A percentile compares a stretch with the other conserved stretches of the same genome.
These are phyloP conservation scores for Moxostoma hubbsi DNA, from an alignment of 2,797 vertebrate genomes.

Conservation along the genomic window DNA sequence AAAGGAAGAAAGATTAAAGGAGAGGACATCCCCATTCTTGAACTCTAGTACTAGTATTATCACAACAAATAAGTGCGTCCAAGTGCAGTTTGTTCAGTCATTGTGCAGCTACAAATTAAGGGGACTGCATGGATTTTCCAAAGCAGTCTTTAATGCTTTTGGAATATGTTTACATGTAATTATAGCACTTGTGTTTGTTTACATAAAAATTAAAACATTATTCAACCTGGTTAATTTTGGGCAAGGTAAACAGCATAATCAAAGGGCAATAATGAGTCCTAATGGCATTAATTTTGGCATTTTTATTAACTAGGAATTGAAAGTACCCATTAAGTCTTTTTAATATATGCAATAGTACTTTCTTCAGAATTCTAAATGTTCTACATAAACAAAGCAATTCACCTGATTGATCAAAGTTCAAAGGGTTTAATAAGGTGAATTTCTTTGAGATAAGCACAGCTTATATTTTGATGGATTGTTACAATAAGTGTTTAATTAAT, in stretches of 20 bases:
- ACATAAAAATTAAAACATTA: too few species aligned
- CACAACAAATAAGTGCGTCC: not conserved
- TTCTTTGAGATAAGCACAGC: not conserved
- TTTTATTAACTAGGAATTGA: too few species aligned
- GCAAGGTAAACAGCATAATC: too few species aligned
- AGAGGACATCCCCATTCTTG: slow-evolving; percentile 15
- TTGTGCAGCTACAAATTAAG: not conserved
- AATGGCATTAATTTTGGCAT: too few species aligned
- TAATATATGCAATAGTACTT: not conserved
- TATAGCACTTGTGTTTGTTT: too few species aligned
- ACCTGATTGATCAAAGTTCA: not conserved
- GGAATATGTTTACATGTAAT: too few species aligned
- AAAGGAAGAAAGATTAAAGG: not conserved
- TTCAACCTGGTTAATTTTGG: too few species aligned
- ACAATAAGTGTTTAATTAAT: not conserved
- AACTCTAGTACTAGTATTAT: slow-evolving; percentile 7
- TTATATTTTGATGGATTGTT: not conserved
- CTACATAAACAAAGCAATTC: not conserved
- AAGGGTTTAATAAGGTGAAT: not conserved
- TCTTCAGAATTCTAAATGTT: not conserved
- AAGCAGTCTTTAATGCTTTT: too few species aligned
- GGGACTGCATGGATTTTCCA: not conserved
- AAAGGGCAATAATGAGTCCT: too few species aligned
- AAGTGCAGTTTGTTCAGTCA: not conserved
- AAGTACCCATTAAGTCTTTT: not conserved